These are phyloP conservation scores for Nesidiocoris tenuis DNA, from an alignment of 2,888 invertebrate genomes.

Conservation along the genomic window DNA sequence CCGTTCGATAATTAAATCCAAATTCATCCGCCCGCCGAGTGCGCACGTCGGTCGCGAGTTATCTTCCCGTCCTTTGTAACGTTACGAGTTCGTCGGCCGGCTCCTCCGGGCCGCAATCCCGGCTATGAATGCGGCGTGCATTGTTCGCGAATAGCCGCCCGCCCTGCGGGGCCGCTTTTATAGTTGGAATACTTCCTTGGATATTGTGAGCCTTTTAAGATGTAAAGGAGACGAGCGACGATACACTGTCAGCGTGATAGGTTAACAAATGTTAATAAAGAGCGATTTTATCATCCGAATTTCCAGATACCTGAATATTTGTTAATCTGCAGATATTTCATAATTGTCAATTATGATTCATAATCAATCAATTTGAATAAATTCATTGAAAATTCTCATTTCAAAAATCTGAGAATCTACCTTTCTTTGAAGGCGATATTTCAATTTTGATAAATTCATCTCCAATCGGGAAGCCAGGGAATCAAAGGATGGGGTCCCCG, in stretches of 20 bases:
- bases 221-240: not conserved
- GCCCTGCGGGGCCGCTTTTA: not conserved
- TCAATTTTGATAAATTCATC: too few relatives aligned
- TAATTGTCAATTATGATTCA: too few relatives aligned
- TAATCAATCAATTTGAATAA: too few relatives aligned
- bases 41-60: not conserved
- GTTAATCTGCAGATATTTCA: too few relatives aligned
- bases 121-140: not conserved
- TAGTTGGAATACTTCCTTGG: not conserved
- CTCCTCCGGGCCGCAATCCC: not conserved
- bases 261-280: too few relatives aligned
- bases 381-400: too few relatives aligned
- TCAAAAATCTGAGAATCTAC: too few relatives aligned
- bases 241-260: not conserved
- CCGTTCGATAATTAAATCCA: not conserved
- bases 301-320: too few relatives aligned
- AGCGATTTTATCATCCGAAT: too few relatives aligned
- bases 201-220: not conserved
- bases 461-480: too few relatives aligned
- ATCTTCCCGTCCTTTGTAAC: not conserved
- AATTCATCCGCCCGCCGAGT: not conserved
- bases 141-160: not conserved
- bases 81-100: not conserved
- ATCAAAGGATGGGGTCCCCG: too few relatives aligned
- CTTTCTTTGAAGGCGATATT: too few relatives aligned